phyloP scores from a whole-genome alignment of 2,888 invertebrate genomes.

The Dolichomitus sp. region DNA sequence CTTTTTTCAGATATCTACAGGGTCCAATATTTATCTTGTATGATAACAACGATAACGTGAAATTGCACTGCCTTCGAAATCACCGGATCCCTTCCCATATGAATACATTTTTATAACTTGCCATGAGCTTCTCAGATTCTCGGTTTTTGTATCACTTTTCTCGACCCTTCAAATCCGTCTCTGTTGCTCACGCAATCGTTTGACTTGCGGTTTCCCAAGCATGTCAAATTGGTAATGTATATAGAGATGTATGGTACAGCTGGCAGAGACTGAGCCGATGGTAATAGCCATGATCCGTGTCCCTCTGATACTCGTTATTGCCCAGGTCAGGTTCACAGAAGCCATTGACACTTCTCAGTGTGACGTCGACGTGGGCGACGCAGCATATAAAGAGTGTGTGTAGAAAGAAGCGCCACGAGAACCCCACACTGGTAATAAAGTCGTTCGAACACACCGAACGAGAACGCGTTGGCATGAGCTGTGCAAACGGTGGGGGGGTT shows the following conservation, averaged over 20 bases:
- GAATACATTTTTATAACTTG: slow-evolving; percentile 75
- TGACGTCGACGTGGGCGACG: slow-evolving; percentile 39
- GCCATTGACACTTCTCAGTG: slow-evolving; percentile 78
- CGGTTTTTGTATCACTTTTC: background rate
- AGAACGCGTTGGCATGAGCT: slow-evolving; percentile 37
- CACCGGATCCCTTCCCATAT: slow-evolving; percentile 11
- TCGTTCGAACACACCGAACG: slow-evolving; percentile 34
- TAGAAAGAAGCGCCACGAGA: slow-evolving; percentile 41
- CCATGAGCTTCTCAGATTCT: background rate
- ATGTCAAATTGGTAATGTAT: background rate
- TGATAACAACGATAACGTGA: slow-evolving; percentile 18
- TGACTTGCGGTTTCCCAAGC: background rate
- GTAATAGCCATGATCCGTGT: slow-evolving; percentile 7
- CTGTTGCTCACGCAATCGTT: background rate
- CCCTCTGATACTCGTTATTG: slow-evolving; percentile 30
- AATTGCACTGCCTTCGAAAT: background rate
- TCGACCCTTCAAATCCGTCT: background rate
- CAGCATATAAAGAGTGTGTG: background rate
- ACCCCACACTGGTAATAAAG: slow-evolving; percentile 37
- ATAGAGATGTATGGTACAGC: background rate
- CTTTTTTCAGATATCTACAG: no score
- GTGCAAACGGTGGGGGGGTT: slow-evolving; percentile 44
- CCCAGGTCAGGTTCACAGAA: slow-evolving; percentile 78
- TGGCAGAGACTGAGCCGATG: background rate
- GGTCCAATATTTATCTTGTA: background rate